Conservation (phyloP, 2,797 vertebrate genomes). For the Tarsius wallacei region DNA sequence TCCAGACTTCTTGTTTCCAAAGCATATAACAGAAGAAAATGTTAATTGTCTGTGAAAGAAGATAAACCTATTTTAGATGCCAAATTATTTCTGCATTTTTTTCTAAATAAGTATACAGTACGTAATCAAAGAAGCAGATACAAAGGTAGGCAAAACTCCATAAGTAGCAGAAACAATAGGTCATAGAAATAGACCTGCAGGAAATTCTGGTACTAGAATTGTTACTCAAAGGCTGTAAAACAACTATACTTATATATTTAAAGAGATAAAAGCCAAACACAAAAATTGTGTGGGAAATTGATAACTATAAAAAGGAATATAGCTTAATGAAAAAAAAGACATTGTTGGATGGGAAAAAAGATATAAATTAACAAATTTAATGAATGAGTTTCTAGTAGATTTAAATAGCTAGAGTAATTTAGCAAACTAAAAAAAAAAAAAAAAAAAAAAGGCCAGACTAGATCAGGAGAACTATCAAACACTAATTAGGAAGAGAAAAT, state of each 20-base stretch:
- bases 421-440: background rate
- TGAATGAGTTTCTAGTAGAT: background rate
- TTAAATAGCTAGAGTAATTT: background rate
- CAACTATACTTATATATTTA: background rate
- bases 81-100: too few relatives aligned
- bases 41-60: too few relatives aligned
- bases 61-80: too few relatives aligned
- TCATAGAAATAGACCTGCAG: too few relatives aligned
- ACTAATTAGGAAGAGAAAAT: background rate
- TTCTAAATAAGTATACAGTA: too few relatives aligned
- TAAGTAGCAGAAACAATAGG: too few relatives aligned
- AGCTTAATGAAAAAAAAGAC: background rate
- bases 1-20: too few relatives aligned
- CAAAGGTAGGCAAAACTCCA: too few relatives aligned
- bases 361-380: background rate
- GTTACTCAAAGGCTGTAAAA: background rate
- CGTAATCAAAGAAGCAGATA: too few relatives aligned
- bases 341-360: background rate
- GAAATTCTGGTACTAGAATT: background rate
- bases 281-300: background rate
- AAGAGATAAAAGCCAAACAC: background rate
- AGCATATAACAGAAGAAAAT: too few relatives aligned
- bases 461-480: background rate
- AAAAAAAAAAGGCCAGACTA: too few relatives aligned
- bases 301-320: background rate